Base-by-base conservation (phyloP, 1,140 invertebrate species). In the Pectinophora gossypiella region DNA sequence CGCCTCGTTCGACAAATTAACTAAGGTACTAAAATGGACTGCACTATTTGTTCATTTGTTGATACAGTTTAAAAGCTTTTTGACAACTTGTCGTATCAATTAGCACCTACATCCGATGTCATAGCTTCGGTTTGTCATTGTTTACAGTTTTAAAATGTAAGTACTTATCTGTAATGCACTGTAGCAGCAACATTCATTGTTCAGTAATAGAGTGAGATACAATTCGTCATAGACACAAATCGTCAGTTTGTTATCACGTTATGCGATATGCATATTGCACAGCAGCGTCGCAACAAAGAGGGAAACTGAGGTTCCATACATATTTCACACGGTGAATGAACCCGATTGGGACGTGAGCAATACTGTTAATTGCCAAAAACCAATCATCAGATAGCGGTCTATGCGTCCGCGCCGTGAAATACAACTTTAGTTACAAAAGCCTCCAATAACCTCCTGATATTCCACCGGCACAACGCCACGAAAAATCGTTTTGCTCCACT, bases 321-420 rank as follows among this genome's bases (percentile, higher is more conserved):
- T 84, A 86, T 83, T 85, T 86, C 83, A 85, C 72, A 78, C 72
- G 79, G 70, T 80, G 83, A 82, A 83, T 80, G 79, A 81, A 74
- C 80, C 67, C 75, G 72, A 79, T 77, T 81, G 71, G 72, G 69
- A 76, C 65, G 75, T 77, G 77, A 73, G 76, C 79, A 84, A 81
- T 83, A 85, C 77, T 80, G 83, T 72, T 86, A 86, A 86, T 86
- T 86, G 83, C 81, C 83, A 86, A 86, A 86, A 86, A 86, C 81
- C 83, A 86, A 86, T 86, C 83, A 86, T 86, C 83, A 86, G 83
- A 86, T 86, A 86, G 79, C 78, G 80, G 54, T 69, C 61, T 68
- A 72, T 72, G 65, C 80, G 75, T 81, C 73, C 70, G 68, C 73
- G 66, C 65, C 73, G 70, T 86, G 83, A 86, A 84, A 81, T 84